Conservation (phyloP, 2,113 vertebrate species). For the Aptenodytes patagonicus region DNA sequence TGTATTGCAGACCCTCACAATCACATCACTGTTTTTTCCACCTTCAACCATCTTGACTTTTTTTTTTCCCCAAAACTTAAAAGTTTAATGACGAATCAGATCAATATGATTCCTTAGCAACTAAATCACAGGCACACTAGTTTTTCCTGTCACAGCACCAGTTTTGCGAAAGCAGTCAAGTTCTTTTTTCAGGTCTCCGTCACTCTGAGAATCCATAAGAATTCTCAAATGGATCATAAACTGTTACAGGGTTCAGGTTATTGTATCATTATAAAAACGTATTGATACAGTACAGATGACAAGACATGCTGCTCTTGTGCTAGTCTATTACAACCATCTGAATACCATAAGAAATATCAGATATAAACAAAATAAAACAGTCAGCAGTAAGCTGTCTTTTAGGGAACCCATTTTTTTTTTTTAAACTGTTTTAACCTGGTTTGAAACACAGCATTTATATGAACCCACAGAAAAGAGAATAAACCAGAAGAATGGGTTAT, state of each 20-base stretch:
- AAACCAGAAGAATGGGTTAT: neutral
- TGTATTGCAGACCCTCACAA: slow-evolving; percentile 31
- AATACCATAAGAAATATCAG: slow-evolving; percentile 25
- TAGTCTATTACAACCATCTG: slow-evolving; percentile 36
- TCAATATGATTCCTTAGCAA: slow-evolving; percentile 74
- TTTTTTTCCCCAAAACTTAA: slow-evolving; percentile 52
- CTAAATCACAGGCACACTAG: slow-evolving; percentile 69
- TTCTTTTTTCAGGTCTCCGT: slow-evolving; percentile 71
- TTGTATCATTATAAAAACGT: slow-evolving; percentile 79
- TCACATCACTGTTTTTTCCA: slow-evolving; percentile 29
- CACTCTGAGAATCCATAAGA: slow-evolving; percentile 77
- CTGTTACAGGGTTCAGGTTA: slow-evolving; percentile 75
- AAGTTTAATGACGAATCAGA: slow-evolving; percentile 73
- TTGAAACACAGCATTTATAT: neutral
- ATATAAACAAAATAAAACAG: slow-evolving; percentile 36
- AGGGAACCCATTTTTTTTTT: neutral
- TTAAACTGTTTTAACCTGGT: neutral
- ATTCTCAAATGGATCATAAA: slow-evolving; percentile 80
- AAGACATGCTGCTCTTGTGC: slow-evolving; percentile 56
- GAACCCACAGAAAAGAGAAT: neutral
- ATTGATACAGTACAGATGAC: slow-evolving; percentile 72
- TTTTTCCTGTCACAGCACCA: slow-evolving; percentile 71
- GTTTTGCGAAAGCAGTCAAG: slow-evolving; percentile 74
- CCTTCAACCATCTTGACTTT: slow-evolving; percentile 20
- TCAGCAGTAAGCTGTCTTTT: slow-evolving; percentile 25